Percentiles rank a stretch among this genome's conserved stretches.
phyloP scores from a whole-genome alignment of 2,113 vertebrate genomes.

The Podiceps cristatus region DNA sequence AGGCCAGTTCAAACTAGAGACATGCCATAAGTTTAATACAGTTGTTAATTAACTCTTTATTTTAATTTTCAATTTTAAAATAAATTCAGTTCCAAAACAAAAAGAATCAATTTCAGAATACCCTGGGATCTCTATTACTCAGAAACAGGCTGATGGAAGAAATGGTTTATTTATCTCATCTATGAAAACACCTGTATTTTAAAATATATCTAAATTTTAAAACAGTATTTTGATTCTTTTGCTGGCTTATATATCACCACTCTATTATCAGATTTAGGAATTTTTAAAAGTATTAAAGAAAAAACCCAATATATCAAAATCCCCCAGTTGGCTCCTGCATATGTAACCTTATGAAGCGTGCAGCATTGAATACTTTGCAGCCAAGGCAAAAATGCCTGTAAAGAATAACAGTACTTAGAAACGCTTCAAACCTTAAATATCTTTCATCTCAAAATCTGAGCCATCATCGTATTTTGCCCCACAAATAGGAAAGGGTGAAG shows the following conservation, averaged over 20 bases:
- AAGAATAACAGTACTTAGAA: neutral
- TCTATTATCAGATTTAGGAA: neutral
- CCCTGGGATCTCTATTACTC: neutral
- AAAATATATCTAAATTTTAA: neutral
- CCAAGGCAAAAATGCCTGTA: neutral
- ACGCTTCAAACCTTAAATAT: neutral
- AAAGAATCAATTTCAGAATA: neutral
- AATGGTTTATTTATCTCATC: neutral
- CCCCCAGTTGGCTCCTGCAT: neutral
- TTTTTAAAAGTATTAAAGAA: neutral
- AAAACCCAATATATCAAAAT: neutral
- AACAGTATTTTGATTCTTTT: neutral
- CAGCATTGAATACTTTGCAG: neutral
- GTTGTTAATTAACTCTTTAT: neutral
- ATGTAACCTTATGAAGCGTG: neutral
- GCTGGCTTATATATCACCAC: neutral
- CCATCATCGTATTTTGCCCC: neutral
- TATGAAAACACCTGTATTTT: neutral
- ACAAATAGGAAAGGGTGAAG: neutral
- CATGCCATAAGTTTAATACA: neutral
- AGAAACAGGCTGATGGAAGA: neutral
- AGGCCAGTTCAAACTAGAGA: neutral
- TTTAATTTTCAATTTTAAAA: neutral
- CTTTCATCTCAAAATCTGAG: neutral
- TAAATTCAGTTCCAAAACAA: neutral